These are phyloP conservation scores for Gallinago paraguaiae DNA, from an alignment of 2,113 vertebrate species.

Conservation along the genomic window DNA sequence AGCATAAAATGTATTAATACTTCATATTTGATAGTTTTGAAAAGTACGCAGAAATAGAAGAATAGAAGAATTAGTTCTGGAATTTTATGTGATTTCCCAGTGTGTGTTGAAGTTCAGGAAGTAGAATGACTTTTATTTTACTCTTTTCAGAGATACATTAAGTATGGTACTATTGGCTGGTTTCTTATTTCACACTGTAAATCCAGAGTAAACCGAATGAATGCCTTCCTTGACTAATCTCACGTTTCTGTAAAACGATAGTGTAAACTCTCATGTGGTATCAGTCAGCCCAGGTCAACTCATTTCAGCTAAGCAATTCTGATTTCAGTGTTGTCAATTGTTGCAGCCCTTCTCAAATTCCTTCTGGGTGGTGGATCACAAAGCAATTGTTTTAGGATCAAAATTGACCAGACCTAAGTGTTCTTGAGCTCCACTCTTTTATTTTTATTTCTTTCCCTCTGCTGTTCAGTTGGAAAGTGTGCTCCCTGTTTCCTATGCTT, in stretches of 20 bases:
- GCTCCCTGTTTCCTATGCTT: neutral
- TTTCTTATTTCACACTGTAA: neutral
- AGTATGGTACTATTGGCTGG: neutral
- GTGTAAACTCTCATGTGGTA: neutral
- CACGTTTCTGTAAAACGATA: neutral
- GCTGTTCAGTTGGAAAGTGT: neutral
- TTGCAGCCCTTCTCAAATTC: neutral
- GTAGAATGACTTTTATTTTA: neutral
- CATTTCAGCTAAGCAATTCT: neutral
- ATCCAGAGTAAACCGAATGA: neutral
- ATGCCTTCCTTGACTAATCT: neutral
- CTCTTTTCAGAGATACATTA: neutral
- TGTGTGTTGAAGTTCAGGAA: neutral
- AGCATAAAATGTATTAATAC: neutral
- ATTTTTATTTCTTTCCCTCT: neutral
- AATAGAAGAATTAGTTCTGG: neutral
- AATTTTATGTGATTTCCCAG: neutral
- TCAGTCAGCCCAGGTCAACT: neutral
- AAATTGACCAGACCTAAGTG: neutral
- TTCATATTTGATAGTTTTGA: neutral
- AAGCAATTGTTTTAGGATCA: neutral
- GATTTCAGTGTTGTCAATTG: neutral
- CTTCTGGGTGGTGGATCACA: neutral
- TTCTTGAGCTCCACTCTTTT: neutral
- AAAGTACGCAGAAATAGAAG: neutral